Evolutionary conservation across 1,140 invertebrate genomes (phyloP).

Genomic region (Anthonomus grandis): DNA sequence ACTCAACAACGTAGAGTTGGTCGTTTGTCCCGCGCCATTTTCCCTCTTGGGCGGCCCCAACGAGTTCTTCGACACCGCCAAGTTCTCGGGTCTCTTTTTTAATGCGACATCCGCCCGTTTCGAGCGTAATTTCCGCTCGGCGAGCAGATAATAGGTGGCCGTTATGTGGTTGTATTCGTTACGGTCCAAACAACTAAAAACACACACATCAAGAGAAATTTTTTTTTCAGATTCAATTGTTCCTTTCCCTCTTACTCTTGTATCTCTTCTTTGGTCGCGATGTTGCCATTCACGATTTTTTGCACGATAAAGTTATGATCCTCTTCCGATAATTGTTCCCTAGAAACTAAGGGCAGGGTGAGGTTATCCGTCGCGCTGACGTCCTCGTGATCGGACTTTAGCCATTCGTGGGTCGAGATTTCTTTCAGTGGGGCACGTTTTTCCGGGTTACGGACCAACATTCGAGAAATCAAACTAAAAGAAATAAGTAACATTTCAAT

Average conservation of each 20-base stretch:
- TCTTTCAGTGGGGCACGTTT: constrained; percentile 83
- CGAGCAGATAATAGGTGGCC: constrained; percentile 96
- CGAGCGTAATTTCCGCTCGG: constrained; percentile 83
- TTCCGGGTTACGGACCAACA: constrained; percentile 91
- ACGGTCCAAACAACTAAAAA: constrained; percentile 80
- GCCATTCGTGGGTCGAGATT: constrained; percentile 88
- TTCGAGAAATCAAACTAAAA: constrained; percentile 79
- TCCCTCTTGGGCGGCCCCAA: constrained; percentile 49
- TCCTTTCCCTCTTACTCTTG: constrained; percentile 80
- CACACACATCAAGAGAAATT: too few relatives aligned
- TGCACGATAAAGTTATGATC: constrained; percentile 90
- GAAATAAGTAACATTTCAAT: constrained; percentile 14
- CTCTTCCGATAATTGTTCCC: constrained; percentile 83
- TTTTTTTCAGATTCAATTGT: not conserved
- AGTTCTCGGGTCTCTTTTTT: constrained; percentile 49
- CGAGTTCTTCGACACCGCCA: constrained; percentile 37
- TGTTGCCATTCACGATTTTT: constrained; percentile 94
- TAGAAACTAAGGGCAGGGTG: constrained; percentile 72
- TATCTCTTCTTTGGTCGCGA: constrained; percentile 92
- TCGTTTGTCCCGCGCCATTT: constrained; percentile 42
- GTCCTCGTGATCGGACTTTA: constrained; percentile 56
- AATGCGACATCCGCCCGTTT: constrained; percentile 62
- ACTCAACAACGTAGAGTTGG: constrained; percentile 51
- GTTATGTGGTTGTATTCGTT: constrained; percentile 98
- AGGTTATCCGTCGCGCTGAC: constrained; percentile 50